Conservation (phyloP, 2,888 invertebrate genomes). For the Lymantria dispar region DNA sequence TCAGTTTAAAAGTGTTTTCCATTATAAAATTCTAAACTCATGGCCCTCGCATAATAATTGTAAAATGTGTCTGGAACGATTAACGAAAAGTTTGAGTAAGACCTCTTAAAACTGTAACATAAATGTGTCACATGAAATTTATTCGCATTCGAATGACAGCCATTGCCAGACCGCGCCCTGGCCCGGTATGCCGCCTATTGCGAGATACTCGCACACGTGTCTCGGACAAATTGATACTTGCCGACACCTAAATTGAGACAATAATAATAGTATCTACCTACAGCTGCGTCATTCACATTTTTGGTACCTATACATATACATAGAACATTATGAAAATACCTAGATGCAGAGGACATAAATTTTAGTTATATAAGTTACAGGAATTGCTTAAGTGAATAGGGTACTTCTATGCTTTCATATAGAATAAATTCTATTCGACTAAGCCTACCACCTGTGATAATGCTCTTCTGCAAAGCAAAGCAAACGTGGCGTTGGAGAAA, state of each 20-base stretch:
- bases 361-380: not conserved
- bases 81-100: conserved; percentile 3
- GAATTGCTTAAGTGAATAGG: not conserved
- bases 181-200: conserved; percentile 63
- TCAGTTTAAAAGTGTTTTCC: too few relatives aligned
- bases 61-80: too few relatives aligned
- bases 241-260: conserved; percentile 32
- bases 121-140: conserved; percentile 46
- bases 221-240: conserved; percentile 43
- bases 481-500: conserved; percentile 71
- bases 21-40: too few relatives aligned
- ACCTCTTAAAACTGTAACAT: conserved; percentile 24
- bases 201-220: conserved; percentile 63
- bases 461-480: conserved; percentile 67
- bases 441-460: conserved; percentile 50
- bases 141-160: conserved; percentile 48
- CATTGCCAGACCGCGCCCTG: conserved; percentile 64
- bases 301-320: not conserved
- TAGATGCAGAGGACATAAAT: not conserved
- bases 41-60: too few relatives aligned
- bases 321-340: not conserved
- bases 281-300: conserved; percentile 26
- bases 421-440: conserved; percentile 21
- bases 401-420: conserved; percentile 3
- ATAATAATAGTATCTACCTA: conserved; percentile 17